Base-by-base conservation (phyloP, 2,797 vertebrate genomes). In the Hybognathus amarus region DNA sequence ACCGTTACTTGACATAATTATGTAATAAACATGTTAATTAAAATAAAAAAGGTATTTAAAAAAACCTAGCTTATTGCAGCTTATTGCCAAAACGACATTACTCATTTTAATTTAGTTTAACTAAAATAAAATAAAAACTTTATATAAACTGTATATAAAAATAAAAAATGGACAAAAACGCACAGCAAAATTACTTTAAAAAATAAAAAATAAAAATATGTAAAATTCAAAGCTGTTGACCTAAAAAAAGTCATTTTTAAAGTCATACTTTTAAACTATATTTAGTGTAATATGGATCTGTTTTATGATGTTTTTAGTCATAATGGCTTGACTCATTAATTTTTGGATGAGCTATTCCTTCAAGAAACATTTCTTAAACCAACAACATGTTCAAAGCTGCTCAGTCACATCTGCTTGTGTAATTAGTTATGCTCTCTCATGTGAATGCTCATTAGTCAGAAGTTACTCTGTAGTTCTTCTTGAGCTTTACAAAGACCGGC, bases 361-460 rank as follows among this genome's bases (percentile, higher is more conserved):
- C 13, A n/a, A 63, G 6, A 74, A 64, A 27, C 20, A 18, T 73
- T 63, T 71, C 27, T 38, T 18, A 64, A 81, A 50, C 56, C 42
- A 74, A 64, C 63, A 36, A 11, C 47, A 56, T 33, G 47, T 76
- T 66, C 40, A 81, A 36, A 47, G 68, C 68, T 63, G 38, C 61
- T 15, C 61, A 11, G 59, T 67, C 63, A 63, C 63, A 33, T 67
- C 80, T 82, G 80, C 80, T 82, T 42, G 47, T 66, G 12, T 68
- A 18, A 66, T 82, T 76, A 54, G 61, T 67, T 66, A 45, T 83
- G 71, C n/a, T 18, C 63, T 83, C 45, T 66, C 18, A 54, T 68
- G 80, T 56, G 73, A 66, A 54, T 7, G 54, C 27, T 36, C 87
- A 52, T 70, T 78, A 33, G 47, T 15, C 80, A 45, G 27, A 68